phyloP scores from a whole-genome alignment of 2,888 invertebrate species.

The Branchipolynoe longqiensis region DNA sequence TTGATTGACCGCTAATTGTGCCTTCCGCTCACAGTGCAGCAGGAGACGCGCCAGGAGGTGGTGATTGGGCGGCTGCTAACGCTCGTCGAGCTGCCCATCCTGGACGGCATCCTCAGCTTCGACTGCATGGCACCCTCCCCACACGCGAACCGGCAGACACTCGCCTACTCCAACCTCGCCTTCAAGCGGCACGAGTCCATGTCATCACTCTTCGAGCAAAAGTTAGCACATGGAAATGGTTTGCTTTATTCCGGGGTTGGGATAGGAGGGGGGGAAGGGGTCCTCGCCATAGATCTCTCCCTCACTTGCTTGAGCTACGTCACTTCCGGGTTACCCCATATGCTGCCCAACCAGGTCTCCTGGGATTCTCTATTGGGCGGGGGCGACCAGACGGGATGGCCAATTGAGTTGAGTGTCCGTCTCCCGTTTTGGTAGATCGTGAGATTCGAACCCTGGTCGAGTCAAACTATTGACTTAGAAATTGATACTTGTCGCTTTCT shows the following conservation, averaged over 20 bases:
- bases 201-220: slow-evolving; percentile 54
- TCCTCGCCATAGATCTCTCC: too few relatives aligned
- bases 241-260: neutral
- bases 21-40: slow-evolving; percentile 68
- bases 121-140: slow-evolving; percentile 21
- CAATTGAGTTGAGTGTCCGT: too few relatives aligned
- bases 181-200: slow-evolving; percentile 63
- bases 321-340: too few relatives aligned
- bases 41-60: slow-evolving; percentile 76
- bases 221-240: neutral
- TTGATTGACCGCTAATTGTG: neutral
- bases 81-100: slow-evolving; percentile 78
- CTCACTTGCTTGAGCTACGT: too few relatives aligned
- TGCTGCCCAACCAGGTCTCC: too few relatives aligned
- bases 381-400: too few relatives aligned
- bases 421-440: too few relatives aligned
- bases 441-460: too few relatives aligned
- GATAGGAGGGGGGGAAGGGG: too few relatives aligned
- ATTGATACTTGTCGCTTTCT: too few relatives aligned
- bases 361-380: too few relatives aligned
- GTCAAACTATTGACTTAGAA: too few relatives aligned
- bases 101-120: slow-evolving; percentile 71
- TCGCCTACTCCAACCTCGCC: slow-evolving; percentile 66
- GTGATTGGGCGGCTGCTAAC: slow-evolving; percentile 77
- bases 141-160: neutral